Percentiles rank a stretch among this genome's conserved stretches.
These are phyloP conservation scores for Clistopyga incitator DNA, from an alignment of 2,888 invertebrate genomes.

Conservation along the genomic window DNA sequence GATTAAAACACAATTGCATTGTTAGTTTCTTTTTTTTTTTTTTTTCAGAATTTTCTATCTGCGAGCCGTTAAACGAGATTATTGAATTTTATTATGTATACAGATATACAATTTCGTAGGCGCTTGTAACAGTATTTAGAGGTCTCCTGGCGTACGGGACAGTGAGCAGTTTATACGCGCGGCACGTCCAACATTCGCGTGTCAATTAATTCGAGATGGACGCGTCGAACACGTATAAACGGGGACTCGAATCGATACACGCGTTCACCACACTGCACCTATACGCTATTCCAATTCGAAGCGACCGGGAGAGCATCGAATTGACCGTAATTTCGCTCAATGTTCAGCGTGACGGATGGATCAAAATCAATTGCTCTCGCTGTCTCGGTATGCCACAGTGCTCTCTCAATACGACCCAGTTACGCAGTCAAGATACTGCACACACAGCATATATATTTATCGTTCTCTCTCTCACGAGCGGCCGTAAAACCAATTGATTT, in stretches of 20 bases:
- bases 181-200: slow-evolving; percentile 65
- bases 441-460: background rate
- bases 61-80: slow-evolving; percentile 3
- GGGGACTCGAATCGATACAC: slow-evolving; percentile 66
- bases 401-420: slow-evolving; percentile 33
- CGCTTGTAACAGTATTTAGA: slow-evolving; percentile 3
- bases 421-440: slow-evolving; percentile 10
- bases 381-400: slow-evolving; percentile 36
- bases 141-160: slow-evolving; percentile 3
- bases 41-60: background rate
- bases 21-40: background rate
- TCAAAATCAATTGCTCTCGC: slow-evolving; percentile 81
- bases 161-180: slow-evolving; percentile 37
- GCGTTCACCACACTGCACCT: slow-evolving; percentile 43
- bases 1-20: background rate
- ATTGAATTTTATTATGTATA: slow-evolving; percentile 22
- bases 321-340: slow-evolving; percentile 83
- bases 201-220: slow-evolving; percentile 69
- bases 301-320: slow-evolving; percentile 75
- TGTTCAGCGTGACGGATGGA: slow-evolving; percentile 82
- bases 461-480: background rate
- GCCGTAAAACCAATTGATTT: slow-evolving; percentile 27
- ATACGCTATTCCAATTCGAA: slow-evolving; percentile 71
- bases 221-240: slow-evolving; percentile 65
- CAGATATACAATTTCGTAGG: background rate